Base-by-base conservation (phyloP, 2,888 invertebrate genomes). In the Buathra laborator region DNA sequence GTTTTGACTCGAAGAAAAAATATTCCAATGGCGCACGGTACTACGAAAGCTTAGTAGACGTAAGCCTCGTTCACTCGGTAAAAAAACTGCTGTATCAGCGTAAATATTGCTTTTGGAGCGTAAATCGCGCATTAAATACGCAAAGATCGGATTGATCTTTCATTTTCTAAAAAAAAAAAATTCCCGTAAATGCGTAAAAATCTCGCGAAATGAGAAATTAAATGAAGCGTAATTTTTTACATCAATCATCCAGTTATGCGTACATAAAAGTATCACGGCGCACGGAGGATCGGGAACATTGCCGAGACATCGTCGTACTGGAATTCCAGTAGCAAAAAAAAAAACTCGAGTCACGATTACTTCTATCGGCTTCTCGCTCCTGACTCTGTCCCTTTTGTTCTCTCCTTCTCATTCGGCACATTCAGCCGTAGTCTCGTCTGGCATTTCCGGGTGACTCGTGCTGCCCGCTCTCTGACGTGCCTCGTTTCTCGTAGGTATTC, bases 241-340 rank as follows among this genome's bases (percentile, higher is more conserved):
- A 32, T 70, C 43, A 24, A 64, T 62, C 44, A 29, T 48, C 12
- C 48, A 44, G 32, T 44, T 48, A 32, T 37, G 66, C 59, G 59
- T 62, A 62, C 24, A 24, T 32, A 62, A 77, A 81, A 81, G 77
- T 84, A 77, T 81, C 68, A 84, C 62, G 67, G 19, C 3, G 66
- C 10, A 24, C 48, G 77, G 16, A 37, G 14, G 37, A 24, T 56
- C 80, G 64, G 43, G 71, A 46, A 71, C 62, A 46, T 32, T 37
- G 71, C 48, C 53, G 76, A 74, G 72, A 74, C 76, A 62, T 64
- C 71, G 66, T 6, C 64, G 76, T 71, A 62, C 51, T 72, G 77
- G 81, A 81, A 81, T 84, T 84, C 68, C 81, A 84, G 77, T 46
- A 68, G 81, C 78, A 81, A 84, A 84, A 81, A 62, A 37, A 81